Base-by-base conservation (phyloP, 2,888 invertebrate species). In the Anorthoa munda region DNA sequence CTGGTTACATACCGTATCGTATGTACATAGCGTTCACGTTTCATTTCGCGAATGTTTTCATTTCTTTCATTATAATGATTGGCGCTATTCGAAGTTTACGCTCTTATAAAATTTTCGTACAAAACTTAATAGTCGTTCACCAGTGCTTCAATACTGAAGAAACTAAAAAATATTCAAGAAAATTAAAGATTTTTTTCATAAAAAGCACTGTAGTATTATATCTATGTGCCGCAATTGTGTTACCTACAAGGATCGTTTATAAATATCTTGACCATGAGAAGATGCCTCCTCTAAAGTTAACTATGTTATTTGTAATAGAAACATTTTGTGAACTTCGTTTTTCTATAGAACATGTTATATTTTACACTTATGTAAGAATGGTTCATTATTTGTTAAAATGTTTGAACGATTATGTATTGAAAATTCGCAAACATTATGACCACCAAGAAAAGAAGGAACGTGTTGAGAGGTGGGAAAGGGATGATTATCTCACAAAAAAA, bases 271-370 rank as follows among this genome's bases (percentile, higher is more conserved):
- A 18, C n/a, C 0, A 2, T 1, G 18, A 53, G 2, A 0, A 1
- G 3, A 0, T 15, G 11, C 15, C 13, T 3, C 13, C 31, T 1
- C 4, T 1, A 1, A 15, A 2, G 4, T n/a, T 13, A 15, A 0
- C 61, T 17, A 0, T 31, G 7, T 4, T 48, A 17, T 31, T 13
- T 1, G n/a, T 5, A 23, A 2, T 2, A 15, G 31, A 72, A 48
- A 5, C 23, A 23, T 17, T 46, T 46, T 31, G 18, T 18, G 53
- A 60, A 48, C 21, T 72, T 7, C 72, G 72, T 46, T 72, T 39
- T 39, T 48, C 48, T 2, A 9, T 61, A 5, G 72, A 72, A 50
- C 60, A 72, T 23, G 23, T 72, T n/a, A 48, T 72, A 39, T 61
- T 72, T 39, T 72, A 56, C 17, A 23, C 39, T 46, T 61, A 72